These are phyloP conservation scores for Mormyrus iriodes DNA, from an alignment of 2,113 vertebrate species.

Conservation along the genomic window DNA sequence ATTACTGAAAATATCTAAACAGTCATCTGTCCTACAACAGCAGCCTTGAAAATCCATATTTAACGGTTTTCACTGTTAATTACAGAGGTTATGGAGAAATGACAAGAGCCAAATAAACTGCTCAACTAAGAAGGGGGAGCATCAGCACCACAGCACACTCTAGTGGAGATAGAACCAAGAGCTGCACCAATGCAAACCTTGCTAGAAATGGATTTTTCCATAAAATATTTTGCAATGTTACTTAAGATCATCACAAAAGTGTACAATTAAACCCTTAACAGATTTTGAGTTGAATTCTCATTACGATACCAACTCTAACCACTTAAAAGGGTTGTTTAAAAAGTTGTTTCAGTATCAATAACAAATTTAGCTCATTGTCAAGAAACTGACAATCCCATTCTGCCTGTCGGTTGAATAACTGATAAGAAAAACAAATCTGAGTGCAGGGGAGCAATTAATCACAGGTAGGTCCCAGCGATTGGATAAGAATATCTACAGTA, in stretches of 20 bases:
- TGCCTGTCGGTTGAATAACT: constrained; percentile 17
- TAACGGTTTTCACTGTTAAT: neutral
- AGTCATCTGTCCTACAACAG: neutral
- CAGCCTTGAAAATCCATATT: neutral
- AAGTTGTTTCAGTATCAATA: neutral
- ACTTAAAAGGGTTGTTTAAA: neutral
- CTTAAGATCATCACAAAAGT: neutral
- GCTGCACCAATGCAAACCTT: neutral
- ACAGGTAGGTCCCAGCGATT: neutral
- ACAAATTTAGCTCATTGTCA: neutral
- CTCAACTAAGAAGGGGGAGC: neutral
- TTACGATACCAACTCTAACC: neutral
- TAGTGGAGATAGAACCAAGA: neutral
- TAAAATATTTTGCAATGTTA: neutral
- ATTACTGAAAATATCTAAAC: neutral
- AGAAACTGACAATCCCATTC: constrained; percentile 19
- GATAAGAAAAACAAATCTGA: constrained; percentile 11
- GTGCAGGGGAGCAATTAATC: neutral
- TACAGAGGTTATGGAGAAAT: neutral
- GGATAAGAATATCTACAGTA: neutral
- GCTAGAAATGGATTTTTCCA: neutral
- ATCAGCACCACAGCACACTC: neutral
- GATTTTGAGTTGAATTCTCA: neutral
- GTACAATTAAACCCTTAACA: neutral
- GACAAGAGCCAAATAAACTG: neutral